These are phyloP conservation scores for Gasterosteus nipponicus DNA, from an alignment of 2,113 vertebrate genomes.

Conservation along the genomic window DNA sequence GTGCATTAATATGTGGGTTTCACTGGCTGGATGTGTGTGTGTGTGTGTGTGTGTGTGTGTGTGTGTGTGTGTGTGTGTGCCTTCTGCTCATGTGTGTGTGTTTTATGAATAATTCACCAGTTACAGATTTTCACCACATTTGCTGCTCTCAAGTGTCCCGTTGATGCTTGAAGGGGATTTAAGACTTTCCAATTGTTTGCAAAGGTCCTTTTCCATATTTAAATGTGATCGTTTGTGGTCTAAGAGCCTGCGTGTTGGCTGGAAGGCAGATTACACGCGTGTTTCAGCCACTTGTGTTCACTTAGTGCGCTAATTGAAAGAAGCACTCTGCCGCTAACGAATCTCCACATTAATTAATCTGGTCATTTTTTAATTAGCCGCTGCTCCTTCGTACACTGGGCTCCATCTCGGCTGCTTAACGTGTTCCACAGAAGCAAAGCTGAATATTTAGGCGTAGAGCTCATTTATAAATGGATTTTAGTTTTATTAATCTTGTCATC, in stretches of 20 bases:
- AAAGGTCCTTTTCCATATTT: not conserved
- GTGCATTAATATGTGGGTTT: not conserved
- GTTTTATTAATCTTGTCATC: constrained; percentile 58
- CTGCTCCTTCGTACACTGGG: constrained; percentile 66
- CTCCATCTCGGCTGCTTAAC: constrained; percentile 67
- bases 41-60: not conserved
- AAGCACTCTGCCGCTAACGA: constrained; percentile 56
- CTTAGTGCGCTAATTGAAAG: constrained; percentile 62
- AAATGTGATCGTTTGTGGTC: not conserved
- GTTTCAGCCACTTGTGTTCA: constrained; percentile 14
- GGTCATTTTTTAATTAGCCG: constrained; percentile 80
- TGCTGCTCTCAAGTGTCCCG: not conserved
- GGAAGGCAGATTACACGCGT: constrained; percentile 8
- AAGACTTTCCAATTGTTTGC: not conserved
- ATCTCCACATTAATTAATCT: constrained; percentile 77
- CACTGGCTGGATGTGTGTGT: not conserved
- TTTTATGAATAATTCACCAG: not conserved
- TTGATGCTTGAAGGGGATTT: not conserved
- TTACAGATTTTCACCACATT: not conserved
- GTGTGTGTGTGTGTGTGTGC: not conserved
- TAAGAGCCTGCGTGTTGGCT: not conserved
- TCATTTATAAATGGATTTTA: constrained; percentile 65
- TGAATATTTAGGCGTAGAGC: constrained; percentile 50
- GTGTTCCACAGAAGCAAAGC: constrained; percentile 58
- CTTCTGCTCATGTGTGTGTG: not conserved